A percentile compares a stretch with the other conserved stretches of the same genome.
phyloP scores from a whole-genome alignment of 2,888 invertebrate genomes.

The Ophonus ardosiacus region DNA sequence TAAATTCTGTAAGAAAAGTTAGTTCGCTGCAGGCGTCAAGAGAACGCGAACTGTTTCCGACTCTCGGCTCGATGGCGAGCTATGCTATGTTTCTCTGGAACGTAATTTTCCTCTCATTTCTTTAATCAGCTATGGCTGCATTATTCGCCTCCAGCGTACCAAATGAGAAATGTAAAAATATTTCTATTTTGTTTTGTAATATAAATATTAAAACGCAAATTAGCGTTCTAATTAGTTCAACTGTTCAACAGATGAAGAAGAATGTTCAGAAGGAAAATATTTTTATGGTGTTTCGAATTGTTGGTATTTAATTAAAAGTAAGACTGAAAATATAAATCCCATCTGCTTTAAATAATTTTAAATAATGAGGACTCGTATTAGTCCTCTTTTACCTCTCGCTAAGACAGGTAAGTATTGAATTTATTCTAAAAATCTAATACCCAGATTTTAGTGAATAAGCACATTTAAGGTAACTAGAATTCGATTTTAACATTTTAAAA shows the following conservation, averaged over 20 bases:
- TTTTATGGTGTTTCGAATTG: not conserved
- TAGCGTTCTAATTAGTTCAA: constrained; percentile 4
- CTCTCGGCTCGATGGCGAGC: not conserved
- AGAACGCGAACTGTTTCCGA: not conserved
- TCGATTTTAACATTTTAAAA: no score
- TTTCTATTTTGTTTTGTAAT: not conserved
- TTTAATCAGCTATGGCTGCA: constrained; percentile 48
- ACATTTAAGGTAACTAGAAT: no score
- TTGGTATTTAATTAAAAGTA: not conserved
- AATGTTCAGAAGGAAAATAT: not conserved
- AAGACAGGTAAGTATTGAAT: no score
- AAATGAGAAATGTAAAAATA: constrained; percentile 22
- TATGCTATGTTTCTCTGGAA: not conserved
- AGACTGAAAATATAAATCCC: no score
- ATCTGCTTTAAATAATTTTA: no score
- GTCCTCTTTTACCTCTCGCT: no score
- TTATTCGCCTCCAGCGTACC: not conserved
- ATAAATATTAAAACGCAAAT: constrained; percentile 6
- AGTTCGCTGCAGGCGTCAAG: not conserved
- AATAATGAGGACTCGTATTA: not conserved
- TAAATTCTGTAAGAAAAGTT: constrained; percentile 51
- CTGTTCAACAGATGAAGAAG: not conserved
- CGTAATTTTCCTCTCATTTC: constrained; percentile 52
- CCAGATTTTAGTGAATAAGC: no score
- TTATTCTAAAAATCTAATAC: no score